A percentile compares a stretch with the other conserved stretches of the same genome.
These are phyloP conservation scores for Daptonema setosum DNA, from an alignment of 2,888 invertebrate species.

Conservation along the genomic window DNA sequence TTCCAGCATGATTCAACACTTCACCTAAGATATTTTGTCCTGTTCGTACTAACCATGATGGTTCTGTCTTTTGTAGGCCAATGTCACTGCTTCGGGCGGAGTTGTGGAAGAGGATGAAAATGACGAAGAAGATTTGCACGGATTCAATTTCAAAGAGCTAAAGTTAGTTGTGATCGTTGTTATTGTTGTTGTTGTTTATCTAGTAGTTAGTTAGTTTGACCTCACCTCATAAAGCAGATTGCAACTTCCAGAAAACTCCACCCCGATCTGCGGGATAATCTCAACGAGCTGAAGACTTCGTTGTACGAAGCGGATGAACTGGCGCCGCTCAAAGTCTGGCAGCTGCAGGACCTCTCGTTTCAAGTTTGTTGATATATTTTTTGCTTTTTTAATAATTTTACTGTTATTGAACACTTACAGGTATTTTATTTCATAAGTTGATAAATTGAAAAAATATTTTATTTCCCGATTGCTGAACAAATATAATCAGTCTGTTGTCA, in stretches of 20 bases:
- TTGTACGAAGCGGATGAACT: slow-evolving; percentile 70
- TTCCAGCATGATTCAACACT: no score
- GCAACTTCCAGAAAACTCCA: slow-evolving; percentile 34
- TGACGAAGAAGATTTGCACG: slow-evolving; percentile 50
- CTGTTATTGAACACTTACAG: no score
- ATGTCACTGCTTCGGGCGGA: slow-evolving; percentile 1
- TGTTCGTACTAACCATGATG: no score
- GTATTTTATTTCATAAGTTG: no score
- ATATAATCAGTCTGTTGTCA: no score
- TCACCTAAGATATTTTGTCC: no score
- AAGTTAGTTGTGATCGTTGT: slow-evolving; percentile 35
- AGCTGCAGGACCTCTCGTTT: slow-evolving; percentile 31
- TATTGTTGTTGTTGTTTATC: background rate
- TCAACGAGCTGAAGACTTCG: slow-evolving; percentile 57
- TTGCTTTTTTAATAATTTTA: no score
- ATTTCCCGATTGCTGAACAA: background rate
- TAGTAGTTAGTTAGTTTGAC: no score
- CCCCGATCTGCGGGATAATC: slow-evolving; percentile 47
- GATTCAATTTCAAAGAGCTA: slow-evolving; percentile 68
- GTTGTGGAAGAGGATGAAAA: slow-evolving; percentile 32
- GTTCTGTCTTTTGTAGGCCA: no score
- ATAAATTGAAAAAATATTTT: background rate
- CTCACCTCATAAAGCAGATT: background rate
- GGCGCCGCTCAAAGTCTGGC: slow-evolving; percentile 68
- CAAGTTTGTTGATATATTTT: background rate